Conservation (phyloP, 35 echinoderm and acorn worm species). For the Ptychodera flava region DNA sequence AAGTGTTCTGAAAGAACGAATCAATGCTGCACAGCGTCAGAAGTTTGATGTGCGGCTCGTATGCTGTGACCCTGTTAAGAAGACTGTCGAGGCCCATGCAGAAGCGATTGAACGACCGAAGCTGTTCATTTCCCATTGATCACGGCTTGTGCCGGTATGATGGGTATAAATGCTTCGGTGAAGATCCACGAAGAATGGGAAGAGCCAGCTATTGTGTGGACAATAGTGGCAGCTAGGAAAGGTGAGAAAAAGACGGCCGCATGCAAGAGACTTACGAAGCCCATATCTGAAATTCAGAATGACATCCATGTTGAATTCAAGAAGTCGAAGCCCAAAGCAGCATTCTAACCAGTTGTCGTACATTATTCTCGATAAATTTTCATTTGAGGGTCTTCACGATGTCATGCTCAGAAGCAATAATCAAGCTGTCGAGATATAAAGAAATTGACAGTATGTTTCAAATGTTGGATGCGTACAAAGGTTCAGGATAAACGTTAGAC, state of each 20-base stretch:
- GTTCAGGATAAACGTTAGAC: neutral
- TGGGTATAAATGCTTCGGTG: neutral
- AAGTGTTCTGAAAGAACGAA: neutral
- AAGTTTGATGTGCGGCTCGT: neutral
- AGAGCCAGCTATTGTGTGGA: neutral
- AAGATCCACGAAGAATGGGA: neutral
- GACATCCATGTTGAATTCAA: neutral
- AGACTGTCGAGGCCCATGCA: neutral
- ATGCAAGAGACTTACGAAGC: neutral
- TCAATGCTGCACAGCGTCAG: neutral
- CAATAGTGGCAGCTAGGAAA: neutral
- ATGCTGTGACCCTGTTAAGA: neutral
- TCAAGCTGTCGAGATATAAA: neutral
- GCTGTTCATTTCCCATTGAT: neutral
- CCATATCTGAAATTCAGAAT: neutral
- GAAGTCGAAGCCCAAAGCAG: neutral
- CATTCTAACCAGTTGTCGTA: neutral
- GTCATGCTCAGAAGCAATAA: neutral
- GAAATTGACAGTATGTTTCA: neutral
- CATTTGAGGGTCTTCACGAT: neutral
- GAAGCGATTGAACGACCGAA: neutral
- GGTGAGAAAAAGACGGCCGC: neutral
- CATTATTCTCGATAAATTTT: neutral
- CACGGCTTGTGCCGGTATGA: neutral
- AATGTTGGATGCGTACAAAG: neutral